phyloP scores from a whole-genome alignment of 2,113 vertebrate species.

The Trachemys scripta region DNA sequence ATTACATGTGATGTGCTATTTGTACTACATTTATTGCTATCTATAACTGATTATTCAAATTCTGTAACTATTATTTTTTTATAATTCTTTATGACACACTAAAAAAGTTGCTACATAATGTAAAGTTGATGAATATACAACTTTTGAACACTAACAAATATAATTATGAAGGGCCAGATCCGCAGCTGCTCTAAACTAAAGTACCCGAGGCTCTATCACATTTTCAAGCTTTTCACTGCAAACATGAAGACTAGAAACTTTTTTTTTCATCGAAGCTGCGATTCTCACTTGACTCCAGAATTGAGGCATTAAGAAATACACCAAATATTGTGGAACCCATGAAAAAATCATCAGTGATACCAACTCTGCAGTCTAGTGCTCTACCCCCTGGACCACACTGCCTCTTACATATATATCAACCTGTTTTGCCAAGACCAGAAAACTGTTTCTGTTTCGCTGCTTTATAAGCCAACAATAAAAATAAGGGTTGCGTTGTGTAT shows the following conservation, averaged over 20 bases:
- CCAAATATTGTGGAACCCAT: background rate
- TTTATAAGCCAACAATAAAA: slow-evolving; percentile 63
- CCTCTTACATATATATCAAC: slow-evolving; percentile 12
- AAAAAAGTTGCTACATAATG: slow-evolving; percentile 57
- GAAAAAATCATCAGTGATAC: background rate
- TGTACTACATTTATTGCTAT: slow-evolving; percentile 69
- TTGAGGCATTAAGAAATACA: background rate
- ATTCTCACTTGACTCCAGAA: background rate
- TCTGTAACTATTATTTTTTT: slow-evolving; percentile 60
- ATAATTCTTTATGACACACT: slow-evolving; percentile 57
- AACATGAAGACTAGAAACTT: background rate
- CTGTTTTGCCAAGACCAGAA: slow-evolving; percentile 44
- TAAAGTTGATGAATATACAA: slow-evolving; percentile 59
- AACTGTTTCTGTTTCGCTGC: background rate
- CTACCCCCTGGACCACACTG: background rate
- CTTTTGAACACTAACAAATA: slow-evolving; percentile 58
- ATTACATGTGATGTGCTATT: slow-evolving; percentile 70
- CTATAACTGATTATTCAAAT: slow-evolving; percentile 69
- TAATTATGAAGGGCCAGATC: slow-evolving; percentile 17
- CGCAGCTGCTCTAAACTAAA: background rate
- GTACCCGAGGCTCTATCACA: background rate
- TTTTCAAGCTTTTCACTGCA: background rate
- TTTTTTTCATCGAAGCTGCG: background rate
- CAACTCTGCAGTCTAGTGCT: background rate
- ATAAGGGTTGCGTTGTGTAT: slow-evolving; percentile 15